phyloP scores from a whole-genome alignment of 2,113 vertebrate genomes.

The Phainopepla nitens region DNA sequence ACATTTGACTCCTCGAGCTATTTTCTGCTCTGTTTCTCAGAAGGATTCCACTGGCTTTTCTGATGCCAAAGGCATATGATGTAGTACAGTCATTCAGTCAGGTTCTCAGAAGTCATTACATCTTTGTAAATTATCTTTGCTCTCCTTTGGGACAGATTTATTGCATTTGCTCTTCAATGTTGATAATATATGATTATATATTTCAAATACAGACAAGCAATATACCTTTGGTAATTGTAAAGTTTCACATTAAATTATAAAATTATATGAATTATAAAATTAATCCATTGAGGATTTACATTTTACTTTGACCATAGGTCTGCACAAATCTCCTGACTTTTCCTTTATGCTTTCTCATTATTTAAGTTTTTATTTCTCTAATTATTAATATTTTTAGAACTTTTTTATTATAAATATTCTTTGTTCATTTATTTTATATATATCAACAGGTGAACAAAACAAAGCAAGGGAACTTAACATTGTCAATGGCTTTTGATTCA shows the following conservation, averaged over 20 bases:
- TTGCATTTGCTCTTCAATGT: neutral
- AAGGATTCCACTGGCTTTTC: neutral
- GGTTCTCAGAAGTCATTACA: neutral
- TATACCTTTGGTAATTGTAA: constrained; percentile 13
- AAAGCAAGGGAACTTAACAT: neutral
- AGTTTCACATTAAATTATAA: constrained; percentile 53
- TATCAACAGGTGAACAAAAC: neutral
- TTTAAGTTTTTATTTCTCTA: neutral
- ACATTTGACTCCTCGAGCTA: neutral
- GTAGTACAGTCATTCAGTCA: neutral
- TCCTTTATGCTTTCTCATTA: neutral
- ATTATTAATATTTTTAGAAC: neutral
- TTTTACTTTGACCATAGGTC: neutral
- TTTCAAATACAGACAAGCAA: constrained; percentile 28
- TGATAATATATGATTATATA: neutral
- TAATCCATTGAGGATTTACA: constrained; percentile 7
- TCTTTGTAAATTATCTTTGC: neutral
- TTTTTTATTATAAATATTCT: neutral
- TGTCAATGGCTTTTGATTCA: neutral
- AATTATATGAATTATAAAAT: neutral
- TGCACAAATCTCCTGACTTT: neutral
- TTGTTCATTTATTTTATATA: neutral
- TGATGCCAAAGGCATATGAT: neutral
- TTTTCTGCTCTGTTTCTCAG: neutral
- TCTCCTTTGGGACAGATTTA: neutral